Evolutionary conservation across 2,888 invertebrate species (phyloP).

Genomic region (Eupithecia abbreviata): DNA sequence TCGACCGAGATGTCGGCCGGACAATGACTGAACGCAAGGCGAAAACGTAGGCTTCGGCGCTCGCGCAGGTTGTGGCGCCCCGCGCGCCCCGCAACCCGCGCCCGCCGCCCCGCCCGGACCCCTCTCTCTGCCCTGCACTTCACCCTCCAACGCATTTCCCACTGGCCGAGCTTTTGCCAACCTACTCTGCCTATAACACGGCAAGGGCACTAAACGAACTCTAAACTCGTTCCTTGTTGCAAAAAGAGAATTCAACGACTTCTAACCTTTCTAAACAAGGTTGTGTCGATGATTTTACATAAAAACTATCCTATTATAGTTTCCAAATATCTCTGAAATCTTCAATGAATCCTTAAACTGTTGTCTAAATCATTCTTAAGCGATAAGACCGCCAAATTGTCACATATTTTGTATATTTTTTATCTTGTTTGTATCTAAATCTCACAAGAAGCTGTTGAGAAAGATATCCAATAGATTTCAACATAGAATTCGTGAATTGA

Average conservation of each 20-base stretch:
- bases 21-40: constrained; percentile 77
- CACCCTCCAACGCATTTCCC: constrained; percentile 65
- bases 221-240: constrained; percentile 64
- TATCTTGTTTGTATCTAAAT: neutral
- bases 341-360: too few relatives aligned
- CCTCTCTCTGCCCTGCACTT: constrained; percentile 54
- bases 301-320: neutral
- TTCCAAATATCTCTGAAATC: neutral
- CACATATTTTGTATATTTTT: too few relatives aligned
- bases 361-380: too few relatives aligned
- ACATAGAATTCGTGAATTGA: neutral
- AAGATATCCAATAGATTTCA: neutral
- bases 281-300: neutral
- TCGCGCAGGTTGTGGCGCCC: constrained; percentile 63
- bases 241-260: constrained; percentile 43
- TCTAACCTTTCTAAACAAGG: constrained; percentile 15
- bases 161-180: constrained; percentile 71
- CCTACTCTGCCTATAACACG: constrained; percentile 64
- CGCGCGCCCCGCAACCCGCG: constrained; percentile 43
- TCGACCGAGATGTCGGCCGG: constrained; percentile 78
- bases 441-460: neutral
- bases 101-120: constrained; percentile 47
- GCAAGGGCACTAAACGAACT: constrained; percentile 67
- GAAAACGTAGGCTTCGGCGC: constrained; percentile 69
- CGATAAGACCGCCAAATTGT: too few relatives aligned